Evolutionary conservation across 2,888 invertebrate species (phyloP).

Genomic region (Xestia ashworthii): DNA sequence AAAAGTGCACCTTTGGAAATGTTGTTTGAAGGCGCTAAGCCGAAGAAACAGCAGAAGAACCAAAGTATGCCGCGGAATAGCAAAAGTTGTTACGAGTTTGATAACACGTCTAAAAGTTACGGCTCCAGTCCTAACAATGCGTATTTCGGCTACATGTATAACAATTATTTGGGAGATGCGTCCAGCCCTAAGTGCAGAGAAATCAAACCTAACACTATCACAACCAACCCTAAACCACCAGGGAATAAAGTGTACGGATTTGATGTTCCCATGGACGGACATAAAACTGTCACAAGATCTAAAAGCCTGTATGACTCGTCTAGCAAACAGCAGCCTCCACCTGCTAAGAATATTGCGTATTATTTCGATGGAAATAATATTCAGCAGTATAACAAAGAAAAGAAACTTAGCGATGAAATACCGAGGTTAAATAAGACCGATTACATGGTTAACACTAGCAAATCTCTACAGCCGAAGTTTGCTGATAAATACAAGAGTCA

Average conservation of each 20-base stretch:
- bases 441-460: conserved; percentile 88
- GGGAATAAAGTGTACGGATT: conserved; percentile 84
- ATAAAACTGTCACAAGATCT: conserved; percentile 87
- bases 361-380: conserved; percentile 88
- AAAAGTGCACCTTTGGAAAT: conserved; percentile 95
- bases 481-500: conserved; percentile 85
- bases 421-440: conserved; percentile 90
- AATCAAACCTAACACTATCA: conserved; percentile 63
- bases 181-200: conserved; percentile 78
- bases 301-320: conserved; percentile 86
- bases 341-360: conserved; percentile 88
- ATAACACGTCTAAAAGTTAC: conserved; percentile 91
- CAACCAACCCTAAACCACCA: conserved; percentile 73
- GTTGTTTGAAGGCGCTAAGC: conserved; percentile 91
- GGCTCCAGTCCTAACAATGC: conserved; percentile 92
- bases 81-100: conserved; percentile 89
- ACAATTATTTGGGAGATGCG: conserved; percentile 82
- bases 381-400: conserved; percentile 82
- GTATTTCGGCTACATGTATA: conserved; percentile 90
- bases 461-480: conserved; percentile 86
- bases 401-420: conserved; percentile 89
- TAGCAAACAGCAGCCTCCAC: conserved; percentile 81
- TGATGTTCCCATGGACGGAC: conserved; percentile 81
- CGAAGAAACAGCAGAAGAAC: conserved; percentile 81
- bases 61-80: conserved; percentile 83